Evolutionary conservation across 2,113 vertebrate genomes (phyloP), one percentile per base, ranked within the genome.

Genomic region (Tetrax tetrax): DNA sequence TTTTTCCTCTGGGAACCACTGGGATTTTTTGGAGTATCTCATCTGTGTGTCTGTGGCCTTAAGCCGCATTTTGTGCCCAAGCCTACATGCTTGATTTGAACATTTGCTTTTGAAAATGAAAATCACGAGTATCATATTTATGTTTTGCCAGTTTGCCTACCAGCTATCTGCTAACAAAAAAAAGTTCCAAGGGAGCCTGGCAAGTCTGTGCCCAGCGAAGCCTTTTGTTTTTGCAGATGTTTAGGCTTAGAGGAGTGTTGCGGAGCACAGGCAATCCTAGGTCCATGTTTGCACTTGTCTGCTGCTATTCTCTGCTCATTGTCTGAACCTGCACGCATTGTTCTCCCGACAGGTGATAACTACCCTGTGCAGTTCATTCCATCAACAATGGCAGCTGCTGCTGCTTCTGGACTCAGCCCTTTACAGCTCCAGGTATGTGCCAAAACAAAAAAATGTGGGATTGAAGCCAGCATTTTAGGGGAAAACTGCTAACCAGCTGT

Each of bases 301-400:
- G 97, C 96, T 94, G 98, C 95, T 97, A 97, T 98, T 98, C 97
- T 98, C 97, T 85, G 98, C 97, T 98, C 98, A 99, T 99, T 99
- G 99, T 99, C 99, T 99, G 98, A 99, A 99, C 99, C 98, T 99
- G 99, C 98, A 96, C 70, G 98, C 98, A 99, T 99, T 99, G 99
- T 99, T 99, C 98, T 98, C 97, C 98, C 97, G 98, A 99, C 99
- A 99, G 99, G 99, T 99, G 99, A 99, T 99, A 99, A 99, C 99
- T 99, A 99, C 98, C 99, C 99, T 24, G 99, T 99, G 98, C 99
- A 99, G 99, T 99, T 99, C 99, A 99, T 99, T 99, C 99, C 99
- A 97, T 99, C 99, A 97, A 99, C 99, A 98, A 99, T 99, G 99
- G 99, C 99, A 99, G 99, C 99, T 99, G 99, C 99, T 97, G 99